Conservation (phyloP, 2,113 vertebrate genomes). For the Lampris megalopsis region DNA sequence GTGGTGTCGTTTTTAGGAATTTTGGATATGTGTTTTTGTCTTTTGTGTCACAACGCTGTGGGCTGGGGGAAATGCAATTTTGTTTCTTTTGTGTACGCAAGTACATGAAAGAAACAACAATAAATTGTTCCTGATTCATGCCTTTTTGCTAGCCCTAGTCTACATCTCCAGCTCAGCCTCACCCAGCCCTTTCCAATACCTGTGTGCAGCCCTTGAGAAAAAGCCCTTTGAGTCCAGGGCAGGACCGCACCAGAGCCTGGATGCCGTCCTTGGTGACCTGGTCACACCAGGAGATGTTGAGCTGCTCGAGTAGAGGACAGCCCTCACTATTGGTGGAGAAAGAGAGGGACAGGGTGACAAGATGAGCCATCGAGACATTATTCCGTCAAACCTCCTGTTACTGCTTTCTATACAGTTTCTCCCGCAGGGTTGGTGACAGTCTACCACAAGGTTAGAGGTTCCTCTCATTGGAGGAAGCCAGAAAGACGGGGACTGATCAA, state of each 20-base stretch:
- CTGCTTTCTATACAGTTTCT: neutral
- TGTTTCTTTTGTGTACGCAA: too few species aligned
- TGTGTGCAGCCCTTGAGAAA: constrained; percentile 98
- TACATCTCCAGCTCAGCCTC: neutral
- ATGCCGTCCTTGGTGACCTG: constrained; percentile 98
- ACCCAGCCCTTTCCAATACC: constrained; percentile 76
- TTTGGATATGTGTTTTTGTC: too few species aligned
- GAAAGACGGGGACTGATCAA: neutral
- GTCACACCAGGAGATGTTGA: constrained; percentile 99
- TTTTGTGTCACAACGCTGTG: too few species aligned
- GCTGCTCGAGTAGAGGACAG: constrained; percentile 95
- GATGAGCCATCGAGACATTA: neutral
- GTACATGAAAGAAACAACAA: neutral
- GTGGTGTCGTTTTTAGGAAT: too few species aligned
- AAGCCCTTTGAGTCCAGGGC: constrained; percentile 91
- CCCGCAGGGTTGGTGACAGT: neutral
- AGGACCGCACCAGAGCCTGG: constrained; percentile 94
- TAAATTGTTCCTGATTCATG: neutral
- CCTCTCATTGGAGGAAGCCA: neutral
- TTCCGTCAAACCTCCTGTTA: neutral
- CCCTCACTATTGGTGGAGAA: constrained; percentile 87
- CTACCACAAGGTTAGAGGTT: neutral
- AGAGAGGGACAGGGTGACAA: constrained; percentile 9
- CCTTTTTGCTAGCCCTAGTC: neutral
- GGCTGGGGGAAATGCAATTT: too few species aligned